Evolutionary conservation across 2,797 vertebrate genomes (phyloP).

Genomic region (Harpagifer antarcticus): DNA sequence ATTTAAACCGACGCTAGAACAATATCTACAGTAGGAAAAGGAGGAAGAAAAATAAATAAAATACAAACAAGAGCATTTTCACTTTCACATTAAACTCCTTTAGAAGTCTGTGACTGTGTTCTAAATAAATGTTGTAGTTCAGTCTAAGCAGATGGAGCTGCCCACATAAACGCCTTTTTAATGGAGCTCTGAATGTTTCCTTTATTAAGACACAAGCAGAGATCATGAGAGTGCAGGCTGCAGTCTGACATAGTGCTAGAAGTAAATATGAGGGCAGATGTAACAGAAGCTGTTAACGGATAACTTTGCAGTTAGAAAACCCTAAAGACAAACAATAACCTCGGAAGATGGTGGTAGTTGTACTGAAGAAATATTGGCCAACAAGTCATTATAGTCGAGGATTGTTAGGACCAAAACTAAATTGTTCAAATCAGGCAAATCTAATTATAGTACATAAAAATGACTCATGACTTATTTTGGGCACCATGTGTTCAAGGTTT

Average conservation of each 20-base stretch:
- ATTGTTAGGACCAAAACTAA: not conserved
- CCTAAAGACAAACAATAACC: not conserved
- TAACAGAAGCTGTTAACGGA: conserved; percentile 38
- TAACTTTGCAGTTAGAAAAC: conserved; percentile 2
- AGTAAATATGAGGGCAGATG: conserved; percentile 49
- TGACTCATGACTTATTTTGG: not conserved
- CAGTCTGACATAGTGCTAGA: conserved; percentile 38
- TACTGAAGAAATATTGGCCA: not conserved
- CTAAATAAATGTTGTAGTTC: conserved; percentile 48
- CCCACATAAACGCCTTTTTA: conserved; percentile 51
- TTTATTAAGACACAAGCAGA: conserved; percentile 35
- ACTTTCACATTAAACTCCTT: conserved; percentile 15
- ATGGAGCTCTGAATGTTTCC: conserved; percentile 30
- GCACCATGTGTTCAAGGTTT: not conserved
- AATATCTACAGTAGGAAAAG: not conserved
- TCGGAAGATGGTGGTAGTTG: not conserved
- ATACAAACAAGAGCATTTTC: not conserved
- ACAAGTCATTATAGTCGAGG: not conserved
- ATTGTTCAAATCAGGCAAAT: not conserved
- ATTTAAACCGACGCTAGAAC: conserved; percentile 6
- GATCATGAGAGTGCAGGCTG: conserved; percentile 36
- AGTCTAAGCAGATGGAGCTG: conserved; percentile 58
- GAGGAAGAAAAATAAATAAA: conserved; percentile 5
- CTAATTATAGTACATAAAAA: not conserved
- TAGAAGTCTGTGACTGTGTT: conserved; percentile 26